Evolutionary conservation across 1,140 invertebrate species (phyloP), one percentile per base, ranked within the genome.

Genomic region (Ceratitis capitata): DNA sequence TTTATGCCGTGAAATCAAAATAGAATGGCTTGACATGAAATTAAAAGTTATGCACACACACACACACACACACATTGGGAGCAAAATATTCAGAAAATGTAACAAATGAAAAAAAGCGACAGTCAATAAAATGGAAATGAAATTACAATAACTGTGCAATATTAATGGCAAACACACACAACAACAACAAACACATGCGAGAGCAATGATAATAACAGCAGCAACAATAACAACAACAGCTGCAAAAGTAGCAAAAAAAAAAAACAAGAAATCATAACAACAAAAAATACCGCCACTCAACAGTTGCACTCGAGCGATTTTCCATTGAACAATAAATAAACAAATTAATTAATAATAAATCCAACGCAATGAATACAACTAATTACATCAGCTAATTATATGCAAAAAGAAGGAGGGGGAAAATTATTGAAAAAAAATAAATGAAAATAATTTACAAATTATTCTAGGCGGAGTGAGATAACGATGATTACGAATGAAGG

Each of bases 361-460:
- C 83, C n/a, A 84, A 84, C 51, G 83, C 83, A 84, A 84, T 84
- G 35, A 84, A 84, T 45, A 58, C 83, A 84, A 84, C 83, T 84
- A 84, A 58, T 84, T 84, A 84, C 83, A 84, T 84, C 83, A 84
- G 83, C 83, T 58, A 84, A 84, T 84, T 84, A 61, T 58, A 61
- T 84, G 56, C 49, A 23, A 56, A 86, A n/a, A n/a, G n/a, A n/a
- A n/a, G n/a, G n/a, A n/a, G n/a, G n/a, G n/a, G n/a, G n/a, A n/a
- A 86, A 87, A 86, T 85, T 74, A 88, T 86, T 86, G 12, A 6
- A 47, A 47, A 47, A 82, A 86, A 87, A 88, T 86, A 87, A 86
- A 87, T n/a, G 14, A 19, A 64, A 69, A 19, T 35, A n/a, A 69
- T 35, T 19, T 32, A 69, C 61, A 35, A 2, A 4, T 16, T 35